Percentiles rank a stretch among this genome's conserved stretches.
Conservation (phyloP, 1,140 invertebrate genomes). For the Schlechtendalia chinensis region DNA sequence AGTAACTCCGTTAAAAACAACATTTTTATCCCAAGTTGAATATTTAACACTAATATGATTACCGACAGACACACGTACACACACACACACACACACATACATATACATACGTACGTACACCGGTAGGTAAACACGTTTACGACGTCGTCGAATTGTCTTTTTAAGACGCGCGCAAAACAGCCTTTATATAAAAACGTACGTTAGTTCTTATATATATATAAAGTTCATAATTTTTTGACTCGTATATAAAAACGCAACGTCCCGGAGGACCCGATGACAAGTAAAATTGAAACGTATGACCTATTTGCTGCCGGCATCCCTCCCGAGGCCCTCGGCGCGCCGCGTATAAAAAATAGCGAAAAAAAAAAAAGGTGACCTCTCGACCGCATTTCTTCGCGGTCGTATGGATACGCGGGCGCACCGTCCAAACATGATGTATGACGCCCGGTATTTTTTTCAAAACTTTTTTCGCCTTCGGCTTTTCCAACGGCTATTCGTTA, state of each 20-base stretch:
- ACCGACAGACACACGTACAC: too few species aligned
- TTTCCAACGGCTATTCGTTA: constrained; percentile 11
- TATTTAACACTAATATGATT: too few species aligned
- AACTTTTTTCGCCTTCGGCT: neutral
- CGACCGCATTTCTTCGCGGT: neutral
- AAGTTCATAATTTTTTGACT: constrained; percentile 49
- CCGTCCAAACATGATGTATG: constrained; percentile 49
- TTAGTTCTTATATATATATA: constrained; percentile 39
- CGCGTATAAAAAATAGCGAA: neutral
- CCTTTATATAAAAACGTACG: neutral
- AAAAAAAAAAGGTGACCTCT: constrained; percentile 37
- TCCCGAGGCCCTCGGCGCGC: constrained; percentile 21
- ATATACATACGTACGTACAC: too few species aligned
- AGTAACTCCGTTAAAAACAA: too few species aligned
- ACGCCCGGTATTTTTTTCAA: constrained; percentile 30
- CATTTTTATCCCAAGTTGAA: too few species aligned
- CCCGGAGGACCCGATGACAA: constrained; percentile 28
- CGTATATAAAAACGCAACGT: constrained; percentile 24
- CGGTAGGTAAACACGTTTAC: too few species aligned
- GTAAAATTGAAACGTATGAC: constrained; percentile 49
- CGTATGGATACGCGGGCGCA: constrained; percentile 17
- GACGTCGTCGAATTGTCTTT: neutral
- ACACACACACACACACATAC: too few species aligned
- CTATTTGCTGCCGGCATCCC: constrained; percentile 34
- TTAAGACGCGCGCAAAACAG: neutral